Base-by-base conservation (phyloP, 2,113 vertebrate genomes). In the Psephotus haematonotus region DNA sequence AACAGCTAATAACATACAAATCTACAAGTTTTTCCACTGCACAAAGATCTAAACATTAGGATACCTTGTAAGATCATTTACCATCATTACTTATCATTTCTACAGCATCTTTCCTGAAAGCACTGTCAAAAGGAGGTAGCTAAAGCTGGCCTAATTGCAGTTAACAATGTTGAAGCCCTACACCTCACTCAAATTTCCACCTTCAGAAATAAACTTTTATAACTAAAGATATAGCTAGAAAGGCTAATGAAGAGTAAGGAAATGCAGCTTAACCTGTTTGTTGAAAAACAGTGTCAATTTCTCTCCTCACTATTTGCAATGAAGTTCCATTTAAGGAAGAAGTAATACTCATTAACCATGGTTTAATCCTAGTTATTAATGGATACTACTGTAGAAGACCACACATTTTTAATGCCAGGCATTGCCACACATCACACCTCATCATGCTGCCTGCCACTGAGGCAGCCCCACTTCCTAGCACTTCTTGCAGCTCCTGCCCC, bases 1-100 rank as follows among this genome's bases (percentile, higher is more conserved):
- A 13, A 67, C 0, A 1, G 27, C 35, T 39, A 25, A 13, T 33
- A 75, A 57, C 0, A 1, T 24, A 25, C 17, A 62, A 39, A 82
- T 25, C 13, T 19, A 33, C 72, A 80, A 33, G 13, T 43, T 53
- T 22, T 59, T 43, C n/a, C 24, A 28, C 0, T 23, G 23, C 70
- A 53, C 19, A 7, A 53, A 55, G 44, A 65, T 11, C 28, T 57
- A 77, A 65, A 52, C 59, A 28, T 70, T 28, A 64, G 29, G n/a
- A 76, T 15, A 44, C 33, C 39, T 14, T 39, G 15, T 5, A 29
- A 23, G 35, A 16, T 27, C 31, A 37, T 63, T 29, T 52, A 23
- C 39, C 29, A 37, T 16, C 22, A 4, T 43, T 88, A 52, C 39
- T 52, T 37, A 29, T 7, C 17, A 27, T 39, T 49, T 33, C 8